Conservation (phyloP, 2,888 invertebrate species). For the Yponomeuta evonymella region DNA sequence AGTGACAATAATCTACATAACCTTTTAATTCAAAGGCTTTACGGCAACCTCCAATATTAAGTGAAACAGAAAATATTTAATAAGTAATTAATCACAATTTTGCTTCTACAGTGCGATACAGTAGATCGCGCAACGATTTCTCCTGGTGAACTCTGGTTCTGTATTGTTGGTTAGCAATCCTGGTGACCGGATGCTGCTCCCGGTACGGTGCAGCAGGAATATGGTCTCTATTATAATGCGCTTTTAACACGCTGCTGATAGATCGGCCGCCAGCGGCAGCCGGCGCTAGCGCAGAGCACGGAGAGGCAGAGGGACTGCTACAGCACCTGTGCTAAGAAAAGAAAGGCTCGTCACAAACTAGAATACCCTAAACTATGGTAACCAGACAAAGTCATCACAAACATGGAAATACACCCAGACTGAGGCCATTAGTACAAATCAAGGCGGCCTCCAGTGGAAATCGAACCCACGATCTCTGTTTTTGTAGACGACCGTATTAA, state of each 20-base stretch:
- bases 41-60: background rate
- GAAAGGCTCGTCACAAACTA: no score
- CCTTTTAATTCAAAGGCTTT: background rate
- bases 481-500: no score
- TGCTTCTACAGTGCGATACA: background rate
- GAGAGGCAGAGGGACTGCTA: background rate
- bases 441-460: no score
- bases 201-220: background rate
- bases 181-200: background rate
- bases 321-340: no score
- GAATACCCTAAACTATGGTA: no score
- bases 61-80: background rate
- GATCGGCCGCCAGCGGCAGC: background rate
- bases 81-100: constrained; percentile 2
- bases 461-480: no score
- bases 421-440: no score
- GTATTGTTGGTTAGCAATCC: background rate
- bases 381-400: no score
- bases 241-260: background rate
- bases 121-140: background rate
- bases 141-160: no score
- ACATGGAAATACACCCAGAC: no score
- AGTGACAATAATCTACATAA: no score
- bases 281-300: background rate
- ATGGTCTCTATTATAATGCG: background rate